phyloP scores from a whole-genome alignment of 2,888 invertebrate species.

The Autographa gamma region DNA sequence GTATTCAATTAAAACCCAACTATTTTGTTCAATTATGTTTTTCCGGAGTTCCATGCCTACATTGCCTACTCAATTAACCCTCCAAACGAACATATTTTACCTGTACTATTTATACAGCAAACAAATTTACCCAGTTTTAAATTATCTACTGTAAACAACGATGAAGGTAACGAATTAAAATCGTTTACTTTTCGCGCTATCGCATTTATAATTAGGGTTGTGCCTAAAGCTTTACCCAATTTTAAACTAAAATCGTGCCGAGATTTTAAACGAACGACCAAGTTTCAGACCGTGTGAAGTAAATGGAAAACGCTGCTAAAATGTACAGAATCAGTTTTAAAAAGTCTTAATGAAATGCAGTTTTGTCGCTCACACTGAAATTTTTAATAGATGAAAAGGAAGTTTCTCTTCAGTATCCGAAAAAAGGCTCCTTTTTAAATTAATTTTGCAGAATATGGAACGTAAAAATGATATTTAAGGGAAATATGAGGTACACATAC shows the following conservation, averaged over 20 bases:
- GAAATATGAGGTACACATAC: not conserved
- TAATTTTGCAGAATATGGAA: too few species aligned
- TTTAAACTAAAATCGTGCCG: slow-evolving; percentile 29
- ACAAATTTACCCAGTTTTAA: slow-evolving; percentile 37
- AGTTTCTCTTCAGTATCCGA: not conserved
- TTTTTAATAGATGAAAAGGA: slow-evolving; percentile 31
- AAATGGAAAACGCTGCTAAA: slow-evolving; percentile 34
- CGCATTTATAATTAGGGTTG: slow-evolving; percentile 55
- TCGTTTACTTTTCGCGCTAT: slow-evolving; percentile 62
- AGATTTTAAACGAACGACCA: slow-evolving; percentile 29
- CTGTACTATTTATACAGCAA: slow-evolving; percentile 35
- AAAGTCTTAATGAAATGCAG: slow-evolving; percentile 34
- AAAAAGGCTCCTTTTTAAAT: not conserved
- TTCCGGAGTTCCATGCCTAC: slow-evolving; percentile 16
- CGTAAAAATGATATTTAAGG: not conserved
- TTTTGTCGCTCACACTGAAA: slow-evolving; percentile 31
- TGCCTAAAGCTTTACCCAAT: slow-evolving; percentile 1
- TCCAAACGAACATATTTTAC: slow-evolving; percentile 31
- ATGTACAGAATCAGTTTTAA: slow-evolving; percentile 39
- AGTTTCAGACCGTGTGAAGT: slow-evolving; percentile 40
- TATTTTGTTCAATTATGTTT: slow-evolving; percentile 11
- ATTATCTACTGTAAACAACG: slow-evolving; percentile 47
- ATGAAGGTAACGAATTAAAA: slow-evolving; percentile 54
- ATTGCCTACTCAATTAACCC: slow-evolving; percentile 18
- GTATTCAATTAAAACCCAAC: not conserved